A percentile compares a stretch with the other conserved stretches of the same genome.
These are phyloP conservation scores for Pseudorasbora parva DNA, from an alignment of 2,113 vertebrate species.

Conservation along the genomic window DNA sequence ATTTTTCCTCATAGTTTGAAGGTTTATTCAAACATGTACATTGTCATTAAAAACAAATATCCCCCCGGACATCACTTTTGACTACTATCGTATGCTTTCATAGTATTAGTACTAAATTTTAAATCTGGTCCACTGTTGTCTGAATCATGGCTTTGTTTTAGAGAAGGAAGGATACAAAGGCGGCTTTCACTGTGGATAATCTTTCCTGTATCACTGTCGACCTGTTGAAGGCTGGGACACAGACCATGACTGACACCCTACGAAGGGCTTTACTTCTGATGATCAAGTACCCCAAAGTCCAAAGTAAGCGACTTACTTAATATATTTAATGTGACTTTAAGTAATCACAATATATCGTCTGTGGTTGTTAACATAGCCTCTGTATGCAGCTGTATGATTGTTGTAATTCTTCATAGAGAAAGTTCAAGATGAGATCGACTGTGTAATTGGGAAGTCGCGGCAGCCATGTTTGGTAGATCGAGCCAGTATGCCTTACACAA, in stretches of 20 bases:
- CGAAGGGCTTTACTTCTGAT: slow-evolving; percentile 52
- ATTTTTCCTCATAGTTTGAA: too few relatives aligned
- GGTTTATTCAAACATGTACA: too few relatives aligned
- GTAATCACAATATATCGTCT: background rate
- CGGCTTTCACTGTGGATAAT: slow-evolving; percentile 49
- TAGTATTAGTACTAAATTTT: background rate
- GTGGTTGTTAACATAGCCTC: background rate
- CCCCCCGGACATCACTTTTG: too few relatives aligned
- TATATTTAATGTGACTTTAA: background rate
- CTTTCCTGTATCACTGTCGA: slow-evolving; percentile 45
- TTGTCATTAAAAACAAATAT: too few relatives aligned
- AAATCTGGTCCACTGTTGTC: background rate
- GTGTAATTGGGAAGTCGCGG: slow-evolving; percentile 32
- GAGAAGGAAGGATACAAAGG: slow-evolving; percentile 38
- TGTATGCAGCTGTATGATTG: background rate
- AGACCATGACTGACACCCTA: slow-evolving; percentile 46
- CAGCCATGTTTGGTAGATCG: slow-evolving; percentile 64
- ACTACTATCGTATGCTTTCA: background rate
- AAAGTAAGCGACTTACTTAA: slow-evolving; percentile 42
- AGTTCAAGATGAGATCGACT: slow-evolving; percentile 63
- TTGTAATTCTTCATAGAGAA: slow-evolving; percentile 27
- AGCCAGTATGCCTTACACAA: slow-evolving; percentile 57
- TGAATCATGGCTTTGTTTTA: slow-evolving; percentile 30
- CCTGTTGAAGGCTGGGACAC: slow-evolving; percentile 53
- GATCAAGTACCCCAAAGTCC: slow-evolving; percentile 52